A percentile compares a stretch with the other conserved stretches of the same genome.
Evolutionary conservation across 2,797 vertebrate species (phyloP).

Genomic region (Syndactyla subalaris): DNA sequence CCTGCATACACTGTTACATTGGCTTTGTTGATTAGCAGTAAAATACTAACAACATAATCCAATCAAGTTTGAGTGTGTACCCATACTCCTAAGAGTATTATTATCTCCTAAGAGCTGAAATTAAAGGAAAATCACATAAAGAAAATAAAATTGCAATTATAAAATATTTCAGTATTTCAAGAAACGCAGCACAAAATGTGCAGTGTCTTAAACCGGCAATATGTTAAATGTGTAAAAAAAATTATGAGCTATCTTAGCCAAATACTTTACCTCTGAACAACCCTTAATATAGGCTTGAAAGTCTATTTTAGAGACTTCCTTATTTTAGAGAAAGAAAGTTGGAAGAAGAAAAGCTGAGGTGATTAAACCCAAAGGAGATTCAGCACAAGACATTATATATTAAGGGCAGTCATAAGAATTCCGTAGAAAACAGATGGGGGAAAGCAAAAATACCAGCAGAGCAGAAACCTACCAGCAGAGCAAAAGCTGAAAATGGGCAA

Average conservation of each 20-base stretch:
- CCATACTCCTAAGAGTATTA: neutral
- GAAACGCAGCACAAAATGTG: neutral
- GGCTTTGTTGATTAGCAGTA: neutral
- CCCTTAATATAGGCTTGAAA: neutral
- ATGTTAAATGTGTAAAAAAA: neutral
- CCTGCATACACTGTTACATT: fast-evolving
- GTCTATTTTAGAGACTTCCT: neutral
- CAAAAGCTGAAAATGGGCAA: neutral
- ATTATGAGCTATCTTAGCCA: neutral
- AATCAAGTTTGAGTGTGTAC: neutral
- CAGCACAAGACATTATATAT: neutral
- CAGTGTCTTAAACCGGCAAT: neutral
- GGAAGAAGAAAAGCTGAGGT: neutral
- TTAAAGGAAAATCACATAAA: neutral
- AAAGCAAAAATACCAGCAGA: neutral
- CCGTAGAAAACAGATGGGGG: neutral
- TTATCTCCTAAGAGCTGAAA: neutral
- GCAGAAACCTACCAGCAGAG: neutral
- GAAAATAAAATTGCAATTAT: neutral
- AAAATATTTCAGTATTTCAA: neutral
- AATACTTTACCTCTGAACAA: neutral
- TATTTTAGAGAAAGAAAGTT: neutral
- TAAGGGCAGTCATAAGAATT: neutral
- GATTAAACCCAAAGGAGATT: neutral
- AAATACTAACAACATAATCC: neutral